phyloP scores from a whole-genome alignment of 1,140 invertebrate species.

The Stenopsyche tienmushanensis region DNA sequence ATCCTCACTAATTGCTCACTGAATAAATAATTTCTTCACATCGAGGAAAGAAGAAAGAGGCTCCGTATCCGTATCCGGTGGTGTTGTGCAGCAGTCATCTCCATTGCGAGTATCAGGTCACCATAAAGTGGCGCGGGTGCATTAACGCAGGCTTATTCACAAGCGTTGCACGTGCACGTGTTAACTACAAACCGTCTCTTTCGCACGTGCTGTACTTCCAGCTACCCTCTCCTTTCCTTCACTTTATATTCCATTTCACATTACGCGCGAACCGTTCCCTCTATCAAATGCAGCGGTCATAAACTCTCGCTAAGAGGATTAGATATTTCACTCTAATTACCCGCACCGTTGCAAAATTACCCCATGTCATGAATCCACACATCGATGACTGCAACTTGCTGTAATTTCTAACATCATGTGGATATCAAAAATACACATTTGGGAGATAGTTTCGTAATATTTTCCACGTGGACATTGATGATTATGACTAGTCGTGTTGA shows the following conservation, averaged over 20 bases:
- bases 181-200: background rate
- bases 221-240: background rate
- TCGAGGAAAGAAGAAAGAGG: too few species aligned
- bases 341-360: background rate
- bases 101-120: too few species aligned
- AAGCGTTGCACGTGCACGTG: slow-evolving; percentile 14
- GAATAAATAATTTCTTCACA: too few species aligned
- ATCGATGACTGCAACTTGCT: too few species aligned
- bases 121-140: slow-evolving; percentile 11
- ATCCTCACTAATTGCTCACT: too few species aligned
- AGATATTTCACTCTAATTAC: background rate
- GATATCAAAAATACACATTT: too few species aligned
- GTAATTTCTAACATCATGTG: too few species aligned
- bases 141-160: slow-evolving; percentile 16
- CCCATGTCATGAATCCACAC: background rate
- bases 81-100: too few species aligned
- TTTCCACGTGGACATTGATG: too few species aligned
- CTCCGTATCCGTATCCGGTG: too few species aligned
- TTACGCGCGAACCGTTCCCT: background rate
- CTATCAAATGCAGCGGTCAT: background rate
- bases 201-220: background rate
- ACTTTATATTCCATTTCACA: slow-evolving; percentile 1
- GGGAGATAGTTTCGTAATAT: too few species aligned
- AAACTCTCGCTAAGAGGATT: background rate
- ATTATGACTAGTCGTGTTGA: too few species aligned